phyloP scores from a whole-genome alignment of 2,113 vertebrate species.

The Empidonax traillii region DNA sequence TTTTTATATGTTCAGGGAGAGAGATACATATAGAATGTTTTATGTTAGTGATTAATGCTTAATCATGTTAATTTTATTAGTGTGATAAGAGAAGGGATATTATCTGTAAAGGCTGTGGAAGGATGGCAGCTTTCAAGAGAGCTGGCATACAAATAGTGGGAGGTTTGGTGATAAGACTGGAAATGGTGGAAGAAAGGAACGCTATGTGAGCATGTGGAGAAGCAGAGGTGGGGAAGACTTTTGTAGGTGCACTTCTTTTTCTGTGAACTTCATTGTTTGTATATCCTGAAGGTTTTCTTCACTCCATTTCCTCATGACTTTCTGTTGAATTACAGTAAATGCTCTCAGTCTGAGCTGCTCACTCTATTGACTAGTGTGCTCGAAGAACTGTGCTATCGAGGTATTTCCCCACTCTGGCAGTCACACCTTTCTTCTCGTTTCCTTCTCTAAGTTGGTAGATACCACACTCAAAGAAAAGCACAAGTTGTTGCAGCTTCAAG shows the following conservation, averaged over 20 bases:
- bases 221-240: not conserved
- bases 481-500: not conserved
- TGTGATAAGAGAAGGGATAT: not conserved
- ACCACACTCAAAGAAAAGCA: not conserved
- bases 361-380: not conserved
- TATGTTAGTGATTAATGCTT: not conserved
- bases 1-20: not conserved
- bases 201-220: rapidly evolving
- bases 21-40: not conserved
- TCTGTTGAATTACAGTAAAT: not conserved
- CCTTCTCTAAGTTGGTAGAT: not conserved
- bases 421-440: not conserved
- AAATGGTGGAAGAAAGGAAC: not conserved
- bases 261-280: not conserved
- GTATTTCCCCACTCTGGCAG: not conserved
- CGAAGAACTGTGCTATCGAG: not conserved
- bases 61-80: constrained; percentile 9
- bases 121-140: not conserved
- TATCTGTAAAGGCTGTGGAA: not conserved
- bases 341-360: not conserved
- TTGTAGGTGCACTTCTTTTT: not conserved
- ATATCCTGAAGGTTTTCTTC: not conserved
- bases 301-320: not conserved
- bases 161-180: not conserved
- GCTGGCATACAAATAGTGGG: not conserved